A percentile compares a stretch with the other conserved stretches of the same genome.
These are phyloP conservation scores for Bicyclus anynana DNA, from an alignment of 1,140 invertebrate species.

Conservation along the genomic window DNA sequence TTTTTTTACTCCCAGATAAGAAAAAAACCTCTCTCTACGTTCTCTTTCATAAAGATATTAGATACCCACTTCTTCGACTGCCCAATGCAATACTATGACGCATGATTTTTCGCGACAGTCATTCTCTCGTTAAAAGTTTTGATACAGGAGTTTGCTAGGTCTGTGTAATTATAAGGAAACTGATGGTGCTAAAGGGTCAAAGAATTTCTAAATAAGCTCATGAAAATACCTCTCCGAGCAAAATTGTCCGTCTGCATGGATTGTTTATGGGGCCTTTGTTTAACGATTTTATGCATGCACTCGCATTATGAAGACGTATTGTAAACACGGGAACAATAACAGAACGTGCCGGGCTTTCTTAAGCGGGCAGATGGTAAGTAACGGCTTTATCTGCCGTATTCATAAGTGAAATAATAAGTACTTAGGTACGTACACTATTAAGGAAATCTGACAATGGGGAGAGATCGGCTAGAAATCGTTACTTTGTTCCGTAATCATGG, in stretches of 20 bases:
- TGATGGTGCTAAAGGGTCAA: background rate
- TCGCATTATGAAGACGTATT: slow-evolving; percentile 22
- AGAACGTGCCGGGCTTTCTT: slow-evolving; percentile 19
- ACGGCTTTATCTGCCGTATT: slow-evolving; percentile 14
- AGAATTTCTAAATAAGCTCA: background rate
- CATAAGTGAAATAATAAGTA: slow-evolving; percentile 13
- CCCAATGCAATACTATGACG: no score
- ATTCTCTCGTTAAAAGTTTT: no score
- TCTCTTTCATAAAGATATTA: no score
- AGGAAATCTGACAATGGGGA: background rate
- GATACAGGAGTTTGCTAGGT: no score
- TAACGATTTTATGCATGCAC: slow-evolving; percentile 18
- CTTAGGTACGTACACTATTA: background rate
- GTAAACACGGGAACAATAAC: slow-evolving; percentile 22
- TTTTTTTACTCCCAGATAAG: no score
- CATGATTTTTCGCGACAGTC: no score
- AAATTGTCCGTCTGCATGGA: background rate
- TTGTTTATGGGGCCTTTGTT: slow-evolving; percentile 18
- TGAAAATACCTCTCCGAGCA: background rate
- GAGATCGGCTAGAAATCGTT: background rate
- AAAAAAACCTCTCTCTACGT: no score
- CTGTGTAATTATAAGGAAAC: no score
- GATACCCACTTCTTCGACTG: no score
- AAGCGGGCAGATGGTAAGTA: slow-evolving; percentile 12
- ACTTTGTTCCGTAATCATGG: no score